Base-by-base conservation (phyloP, 2,888 invertebrate genomes). In the Ferrisia virgata region DNA sequence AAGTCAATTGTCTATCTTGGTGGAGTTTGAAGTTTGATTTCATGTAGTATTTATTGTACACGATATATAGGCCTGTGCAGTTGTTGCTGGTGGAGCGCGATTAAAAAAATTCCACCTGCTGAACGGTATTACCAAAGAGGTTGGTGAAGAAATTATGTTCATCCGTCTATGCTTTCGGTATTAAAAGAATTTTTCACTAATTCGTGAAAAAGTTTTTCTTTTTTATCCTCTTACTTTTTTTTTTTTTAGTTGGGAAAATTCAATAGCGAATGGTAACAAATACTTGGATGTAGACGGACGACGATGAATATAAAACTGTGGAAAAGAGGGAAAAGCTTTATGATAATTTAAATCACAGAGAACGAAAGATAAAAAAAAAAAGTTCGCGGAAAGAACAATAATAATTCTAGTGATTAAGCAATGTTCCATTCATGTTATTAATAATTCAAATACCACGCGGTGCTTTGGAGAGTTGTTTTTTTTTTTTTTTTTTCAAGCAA, bases 331-430 rank as follows among this genome's bases (percentile, higher is more conserved):
- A 8, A 25, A 58, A 58, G 58, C 72, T 72, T 72, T 33, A 31
- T 72, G 72, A 33, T 72, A 72, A 72, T 72, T 72, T 31, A 31
- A 72, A 31, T 72, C 31, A 31, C 13, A 72, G 72, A 58, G 58
- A 58, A n/a, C n/a, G n/a, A n/a, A n/a, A n/a, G n/a, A n/a, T n/a
- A n/a, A n/a, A n/a, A n/a, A 25, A 25, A 33, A 72, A 72, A 72
- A 72, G 72, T 72, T 72, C 31, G n/a, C 72, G 33, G 72, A 72
- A 72, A 72, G 72, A 72, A 72, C 72, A 72, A 72, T 72, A 72
- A 72, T 72, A 72, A 72, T 72, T 72, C 72, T 72, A 15, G 72
- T 72, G 72, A 72, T 72, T 72, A 72, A 72, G 72, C 72, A 72
- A 72, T 72, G 72, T 72, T 72, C 28, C 72, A 72, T 72, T 72